Conservation (phyloP, 2,797 vertebrate species). For the Gobio occitaniae region DNA sequence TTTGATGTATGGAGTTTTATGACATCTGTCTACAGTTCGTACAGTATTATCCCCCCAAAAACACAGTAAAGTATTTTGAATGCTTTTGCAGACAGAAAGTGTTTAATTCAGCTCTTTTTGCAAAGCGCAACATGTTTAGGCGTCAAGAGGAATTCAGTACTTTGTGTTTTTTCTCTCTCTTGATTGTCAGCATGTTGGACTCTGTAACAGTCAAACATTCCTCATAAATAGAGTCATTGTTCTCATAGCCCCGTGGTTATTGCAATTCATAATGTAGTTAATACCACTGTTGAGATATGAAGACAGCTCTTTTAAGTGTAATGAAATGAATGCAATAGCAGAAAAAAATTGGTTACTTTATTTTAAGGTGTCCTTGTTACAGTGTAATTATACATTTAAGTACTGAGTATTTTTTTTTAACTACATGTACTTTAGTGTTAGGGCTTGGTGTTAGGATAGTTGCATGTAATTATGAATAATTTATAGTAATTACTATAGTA, state of each 20-base stretch:
- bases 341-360: neutral
- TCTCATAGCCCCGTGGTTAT: slow-evolving; percentile 10
- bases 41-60: neutral
- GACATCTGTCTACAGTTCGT: slow-evolving; percentile 39
- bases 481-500: no score
- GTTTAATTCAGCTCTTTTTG: slow-evolving; percentile 18
- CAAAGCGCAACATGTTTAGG: slow-evolving; percentile 36
- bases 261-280: neutral
- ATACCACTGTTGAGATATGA: neutral
- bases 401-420: neutral
- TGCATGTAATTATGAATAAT: no score
- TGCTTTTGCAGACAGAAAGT: neutral
- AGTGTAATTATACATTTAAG: neutral
- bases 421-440: neutral
- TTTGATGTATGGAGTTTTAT: slow-evolving; percentile 6
- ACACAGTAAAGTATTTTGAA: neutral
- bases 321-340: neutral
- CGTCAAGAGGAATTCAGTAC: slow-evolving; percentile 29
- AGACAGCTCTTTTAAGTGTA: neutral
- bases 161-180: slow-evolving; percentile 19
- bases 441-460: neutral
- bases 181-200: slow-evolving; percentile 27
- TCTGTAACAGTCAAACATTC: slow-evolving; percentile 32
- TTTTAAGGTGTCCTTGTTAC: neutral
- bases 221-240: slow-evolving; percentile 46